Percentiles rank a stretch among this genome's conserved stretches.
phyloP scores from a whole-genome alignment of 2,888 invertebrate species.

The Trichopoda pennipes region DNA sequence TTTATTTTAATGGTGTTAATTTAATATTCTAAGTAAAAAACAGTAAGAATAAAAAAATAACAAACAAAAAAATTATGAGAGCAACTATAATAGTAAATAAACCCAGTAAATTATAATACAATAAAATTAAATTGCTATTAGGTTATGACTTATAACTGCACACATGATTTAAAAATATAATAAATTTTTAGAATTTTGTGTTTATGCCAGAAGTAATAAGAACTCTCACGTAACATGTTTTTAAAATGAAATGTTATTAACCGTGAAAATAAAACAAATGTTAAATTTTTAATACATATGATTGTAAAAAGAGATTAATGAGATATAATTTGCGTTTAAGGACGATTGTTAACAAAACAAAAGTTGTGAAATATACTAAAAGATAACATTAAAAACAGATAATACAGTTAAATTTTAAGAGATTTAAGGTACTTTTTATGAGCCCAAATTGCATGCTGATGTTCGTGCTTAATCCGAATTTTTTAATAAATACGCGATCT shows the following conservation, averaged over 20 bases:
- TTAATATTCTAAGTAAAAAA: too few relatives aligned
- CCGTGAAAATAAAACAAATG: slow-evolving; percentile 68
- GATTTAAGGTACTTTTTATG: too few relatives aligned
- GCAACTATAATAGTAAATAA: background rate
- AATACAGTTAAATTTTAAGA: too few relatives aligned
- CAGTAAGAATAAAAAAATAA: too few relatives aligned
- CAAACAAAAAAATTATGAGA: slow-evolving; percentile 22
- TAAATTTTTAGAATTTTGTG: background rate
- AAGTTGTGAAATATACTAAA: too few relatives aligned
- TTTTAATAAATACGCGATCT: too few relatives aligned
- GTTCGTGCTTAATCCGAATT: too few relatives aligned
- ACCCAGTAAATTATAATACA: background rate
- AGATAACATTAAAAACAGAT: too few relatives aligned
- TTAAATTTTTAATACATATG: slow-evolving; percentile 57
- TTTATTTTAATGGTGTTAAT: too few relatives aligned
- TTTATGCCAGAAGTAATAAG: slow-evolving; percentile 24
- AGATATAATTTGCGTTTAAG: too few relatives aligned
- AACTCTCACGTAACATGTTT: slow-evolving; percentile 63
- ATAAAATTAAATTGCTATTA: slow-evolving; percentile 37
- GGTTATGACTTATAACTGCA: slow-evolving; percentile 23
- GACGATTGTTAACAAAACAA: too few relatives aligned
- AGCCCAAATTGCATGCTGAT: too few relatives aligned
- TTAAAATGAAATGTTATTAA: slow-evolving; percentile 74
- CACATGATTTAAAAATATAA: background rate
- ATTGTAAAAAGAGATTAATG: slow-evolving; percentile 6